These are phyloP conservation scores for Platanista minor DNA, from an alignment of 2,113 vertebrate species.

Conservation along the genomic window DNA sequence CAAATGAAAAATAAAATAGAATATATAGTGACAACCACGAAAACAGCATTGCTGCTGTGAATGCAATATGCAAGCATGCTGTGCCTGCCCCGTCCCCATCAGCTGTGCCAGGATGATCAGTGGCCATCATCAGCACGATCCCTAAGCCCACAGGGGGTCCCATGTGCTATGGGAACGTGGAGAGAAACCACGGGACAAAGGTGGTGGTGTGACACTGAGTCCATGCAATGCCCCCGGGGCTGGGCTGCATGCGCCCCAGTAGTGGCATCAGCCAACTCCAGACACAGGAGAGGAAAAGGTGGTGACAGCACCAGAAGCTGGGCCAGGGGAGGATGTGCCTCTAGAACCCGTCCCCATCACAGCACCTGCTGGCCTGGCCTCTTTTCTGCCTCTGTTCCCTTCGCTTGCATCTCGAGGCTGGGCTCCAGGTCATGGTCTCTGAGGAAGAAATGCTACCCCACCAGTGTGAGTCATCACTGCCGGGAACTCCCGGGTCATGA, in stretches of 20 bases:
- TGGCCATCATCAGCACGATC: too few species aligned
- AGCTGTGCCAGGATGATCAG: too few species aligned
- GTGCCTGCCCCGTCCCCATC: too few species aligned
- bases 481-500: neutral
- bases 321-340: neutral
- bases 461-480: fast-evolving
- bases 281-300: neutral
- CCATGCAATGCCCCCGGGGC: neutral
- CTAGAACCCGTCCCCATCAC: neutral
- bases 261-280: neutral
- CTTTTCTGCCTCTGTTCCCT: neutral
- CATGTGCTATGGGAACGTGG: too few species aligned
- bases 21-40: neutral
- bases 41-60: too few species aligned
- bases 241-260: too few species aligned
- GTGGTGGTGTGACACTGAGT: too few species aligned
- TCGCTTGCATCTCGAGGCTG: neutral
- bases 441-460: neutral
- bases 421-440: neutral
- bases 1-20: neutral
- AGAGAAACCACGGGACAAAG: neutral
- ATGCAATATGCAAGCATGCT: too few species aligned
- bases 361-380: neutral
- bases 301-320: neutral
- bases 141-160: neutral